These are phyloP conservation scores for Hirtodrosophila alboralis DNA, from an alignment of 2,888 invertebrate genomes.

Conservation along the genomic window DNA sequence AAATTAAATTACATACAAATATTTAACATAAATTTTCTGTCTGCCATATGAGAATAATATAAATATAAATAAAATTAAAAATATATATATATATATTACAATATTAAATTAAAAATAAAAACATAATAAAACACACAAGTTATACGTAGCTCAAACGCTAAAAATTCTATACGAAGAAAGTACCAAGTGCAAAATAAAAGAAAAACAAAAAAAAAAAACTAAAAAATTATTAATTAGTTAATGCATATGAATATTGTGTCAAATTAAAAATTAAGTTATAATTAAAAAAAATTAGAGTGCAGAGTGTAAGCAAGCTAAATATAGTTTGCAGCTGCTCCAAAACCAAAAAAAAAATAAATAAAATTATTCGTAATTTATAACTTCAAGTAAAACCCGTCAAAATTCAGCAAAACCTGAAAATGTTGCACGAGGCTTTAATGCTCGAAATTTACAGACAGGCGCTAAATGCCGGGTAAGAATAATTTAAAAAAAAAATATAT, in stretches of 20 bases:
- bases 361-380: too few species aligned
- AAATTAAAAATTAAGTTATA: slow-evolving; percentile 62
- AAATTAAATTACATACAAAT: slow-evolving; percentile 65
- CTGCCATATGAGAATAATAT: slow-evolving; percentile 61
- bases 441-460: slow-evolving; percentile 84
- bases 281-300: background rate
- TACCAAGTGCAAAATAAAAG: slow-evolving; percentile 80
- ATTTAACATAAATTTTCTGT: slow-evolving; percentile 61
- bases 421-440: slow-evolving; percentile 84
- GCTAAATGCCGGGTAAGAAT: slow-evolving; percentile 83
- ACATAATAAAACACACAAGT: slow-evolving; percentile 53
- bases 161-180: slow-evolving; percentile 72
- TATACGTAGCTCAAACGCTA: too few species aligned
- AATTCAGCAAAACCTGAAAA: slow-evolving; percentile 81
- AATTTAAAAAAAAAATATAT: background rate
- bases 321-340: slow-evolving; percentile 6
- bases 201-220: slow-evolving; percentile 34
- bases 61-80: slow-evolving; percentile 26
- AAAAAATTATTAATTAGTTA: slow-evolving; percentile 41
- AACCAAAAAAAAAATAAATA: background rate
- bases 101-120: slow-evolving; percentile 21
- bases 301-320: slow-evolving; percentile 10
- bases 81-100: slow-evolving; percentile 38
- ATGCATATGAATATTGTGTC: slow-evolving; percentile 66
- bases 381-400: slow-evolving; percentile 59